Evolutionary conservation across 2,888 invertebrate genomes (phyloP).

Genomic region (Euzophera pinguis): DNA sequence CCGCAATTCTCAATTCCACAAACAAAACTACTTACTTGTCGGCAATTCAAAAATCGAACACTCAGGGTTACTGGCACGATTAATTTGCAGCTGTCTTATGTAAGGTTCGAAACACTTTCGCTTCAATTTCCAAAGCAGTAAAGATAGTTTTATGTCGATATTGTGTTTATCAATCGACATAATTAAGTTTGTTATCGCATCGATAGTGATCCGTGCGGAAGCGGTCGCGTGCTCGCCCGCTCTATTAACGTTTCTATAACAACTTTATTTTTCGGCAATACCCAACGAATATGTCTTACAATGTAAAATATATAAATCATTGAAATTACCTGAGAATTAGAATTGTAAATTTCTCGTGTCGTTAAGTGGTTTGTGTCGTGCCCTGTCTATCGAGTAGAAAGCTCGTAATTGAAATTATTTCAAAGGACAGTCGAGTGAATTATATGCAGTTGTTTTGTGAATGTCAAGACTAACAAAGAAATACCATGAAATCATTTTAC

Average conservation of each 20-base stretch:
- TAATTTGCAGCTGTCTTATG: neutral
- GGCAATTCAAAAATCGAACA: constrained; percentile 50
- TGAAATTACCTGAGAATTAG: constrained; percentile 53
- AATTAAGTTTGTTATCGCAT: constrained; percentile 49
- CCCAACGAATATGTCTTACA: constrained; percentile 37
- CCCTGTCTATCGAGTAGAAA: constrained; percentile 26
- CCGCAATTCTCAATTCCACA: constrained; percentile 3
- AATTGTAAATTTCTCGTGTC: constrained; percentile 60
- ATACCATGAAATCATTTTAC: constrained; percentile 6
- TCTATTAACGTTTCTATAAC: constrained; percentile 50
- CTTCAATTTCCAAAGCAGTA: constrained; percentile 27
- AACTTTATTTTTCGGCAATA: constrained; percentile 68
- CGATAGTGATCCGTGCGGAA: constrained; percentile 57
- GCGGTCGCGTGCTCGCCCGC: constrained; percentile 57
- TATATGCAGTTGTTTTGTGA: constrained; percentile 15
- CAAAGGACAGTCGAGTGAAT: constrained; percentile 15
- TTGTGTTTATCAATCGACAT: constrained; percentile 36
- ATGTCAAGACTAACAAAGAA: constrained; percentile 6
- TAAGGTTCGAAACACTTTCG: neutral
- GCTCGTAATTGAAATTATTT: constrained; percentile 24
- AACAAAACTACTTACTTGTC: neutral
- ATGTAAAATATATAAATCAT: constrained; percentile 54
- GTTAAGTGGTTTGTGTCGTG: constrained; percentile 34
- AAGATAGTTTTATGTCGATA: constrained; percentile 32
- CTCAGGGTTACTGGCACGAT: constrained; percentile 26